Evolutionary conservation across 2,113 vertebrate species (phyloP), one percentile per base, ranked within the genome.

Genomic region (Sapayoa aenigma): DNA sequence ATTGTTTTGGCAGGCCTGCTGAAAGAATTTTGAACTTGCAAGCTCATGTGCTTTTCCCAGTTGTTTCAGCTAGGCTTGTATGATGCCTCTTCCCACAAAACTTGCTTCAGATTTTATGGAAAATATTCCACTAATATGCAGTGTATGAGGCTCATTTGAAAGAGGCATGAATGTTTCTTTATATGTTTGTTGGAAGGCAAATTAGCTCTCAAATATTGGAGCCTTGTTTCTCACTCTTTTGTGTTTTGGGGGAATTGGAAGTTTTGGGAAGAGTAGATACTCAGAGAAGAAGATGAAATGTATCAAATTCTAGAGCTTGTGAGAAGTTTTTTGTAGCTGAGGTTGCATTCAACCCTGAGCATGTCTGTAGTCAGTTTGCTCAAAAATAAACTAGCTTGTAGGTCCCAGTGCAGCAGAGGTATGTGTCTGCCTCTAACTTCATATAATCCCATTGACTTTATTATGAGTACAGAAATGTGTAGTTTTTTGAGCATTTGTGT

Each of bases 1-100:
- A 59, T 55, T 81, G 83, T 75, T 96, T 93, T 92, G 80, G 76
- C 91, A 84, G 65, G 65, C 65, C 55, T 81, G 12, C 75, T 62
- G 65, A 76, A 95, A 71, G 55, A 58, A 77, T 81, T 90, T 58
- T 14, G 76, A 92, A 90, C 73, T 84, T 93, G 33, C 9, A 86
- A 47, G 65, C 65, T 84, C 22, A 1, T 47, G 39, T 74, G 33
- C 39, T 93, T 93, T 88, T 84, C 30, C 42, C 39, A 47, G 0
- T 89, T 89, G 35, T 73, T 95, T 93, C 30, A 74, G 6, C 21
- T 63, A 47, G 76, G 47, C 55, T 56, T 53, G 10, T 59, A 31
- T 25, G 41, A 63, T 67, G 35, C 59, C 19, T 90, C 8, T 59
- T 24, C 33, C 8, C 30, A 9, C 11, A 67, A 84, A 93, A 67